These are phyloP conservation scores for Leptodon cayanensis DNA, from an alignment of 2,797 vertebrate species.

Conservation along the genomic window DNA sequence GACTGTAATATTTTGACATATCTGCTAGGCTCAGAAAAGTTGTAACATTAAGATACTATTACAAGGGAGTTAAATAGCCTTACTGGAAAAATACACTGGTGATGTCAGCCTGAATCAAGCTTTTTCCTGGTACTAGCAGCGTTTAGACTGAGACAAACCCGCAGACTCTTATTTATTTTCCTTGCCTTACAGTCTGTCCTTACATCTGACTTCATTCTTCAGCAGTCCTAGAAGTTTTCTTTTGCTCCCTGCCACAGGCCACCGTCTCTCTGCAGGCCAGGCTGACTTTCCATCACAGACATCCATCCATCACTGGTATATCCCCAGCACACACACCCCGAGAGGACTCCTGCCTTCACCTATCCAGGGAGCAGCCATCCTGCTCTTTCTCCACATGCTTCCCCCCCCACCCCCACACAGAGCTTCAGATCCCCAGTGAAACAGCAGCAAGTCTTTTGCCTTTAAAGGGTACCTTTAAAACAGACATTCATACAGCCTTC, in stretches of 20 bases:
- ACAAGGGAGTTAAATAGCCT: neutral
- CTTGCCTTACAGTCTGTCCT: neutral
- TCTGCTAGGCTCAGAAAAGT: neutral
- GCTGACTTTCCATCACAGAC: neutral
- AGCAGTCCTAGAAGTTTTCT: neutral
- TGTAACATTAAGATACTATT: neutral
- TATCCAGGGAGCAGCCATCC: neutral
- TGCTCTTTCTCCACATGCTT: neutral
- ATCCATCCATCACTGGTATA: neutral
- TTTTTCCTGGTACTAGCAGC: neutral
- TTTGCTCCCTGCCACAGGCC: neutral
- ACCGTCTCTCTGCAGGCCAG: neutral
- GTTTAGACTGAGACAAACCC: neutral
- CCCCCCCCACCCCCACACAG: too few relatives aligned
- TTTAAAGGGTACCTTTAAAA: slow-evolving; percentile 1
- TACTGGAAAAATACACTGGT: neutral
- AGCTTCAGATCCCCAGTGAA: neutral
- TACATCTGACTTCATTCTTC: neutral
- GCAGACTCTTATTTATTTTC: neutral
- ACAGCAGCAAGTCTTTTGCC: neutral
- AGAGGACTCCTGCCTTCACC: neutral
- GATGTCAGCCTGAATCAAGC: neutral
- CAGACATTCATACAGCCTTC: neutral
- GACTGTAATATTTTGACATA: neutral
- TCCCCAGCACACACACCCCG: fast-evolving